Evolutionary conservation across 1,140 invertebrate species (phyloP).

Genomic region (Zaprionus gabonicus): DNA sequence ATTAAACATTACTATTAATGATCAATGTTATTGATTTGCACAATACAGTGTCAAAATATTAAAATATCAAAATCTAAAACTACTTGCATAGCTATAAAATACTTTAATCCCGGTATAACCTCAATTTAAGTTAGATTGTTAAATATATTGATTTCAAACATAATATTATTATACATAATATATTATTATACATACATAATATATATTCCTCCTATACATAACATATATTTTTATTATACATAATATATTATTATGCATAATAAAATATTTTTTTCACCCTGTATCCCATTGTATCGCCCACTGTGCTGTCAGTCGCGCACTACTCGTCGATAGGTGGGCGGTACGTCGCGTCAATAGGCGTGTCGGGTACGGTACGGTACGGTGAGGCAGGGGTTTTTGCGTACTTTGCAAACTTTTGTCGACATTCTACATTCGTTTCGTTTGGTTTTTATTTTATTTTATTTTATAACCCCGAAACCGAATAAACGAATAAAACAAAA

Average conservation of each 20-base stretch:
- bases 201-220: no score
- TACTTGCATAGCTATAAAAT: no score
- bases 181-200: no score
- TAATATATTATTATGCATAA: background rate
- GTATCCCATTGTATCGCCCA: background rate
- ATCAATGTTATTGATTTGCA: no score
- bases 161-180: no score
- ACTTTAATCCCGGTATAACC: background rate
- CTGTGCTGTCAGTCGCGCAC: conserved; percentile 15
- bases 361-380: conserved; percentile 34
- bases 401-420: conserved; percentile 69
- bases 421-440: conserved; percentile 46
- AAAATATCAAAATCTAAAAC: background rate
- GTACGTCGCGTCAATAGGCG: conserved; percentile 36
- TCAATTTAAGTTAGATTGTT: no score
- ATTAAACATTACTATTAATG: no score
- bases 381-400: conserved; percentile 51
- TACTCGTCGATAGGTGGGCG: conserved; percentile 7
- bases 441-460: conserved; percentile 56
- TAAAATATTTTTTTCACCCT: background rate
- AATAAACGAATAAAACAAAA: conserved; percentile 73
- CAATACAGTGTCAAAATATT: no score
- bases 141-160: no score
- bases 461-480: conserved; percentile 72
- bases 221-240: no score